phyloP scores from a whole-genome alignment of 1,140 invertebrate genomes.

The Homalodisca vitripennis region DNA sequence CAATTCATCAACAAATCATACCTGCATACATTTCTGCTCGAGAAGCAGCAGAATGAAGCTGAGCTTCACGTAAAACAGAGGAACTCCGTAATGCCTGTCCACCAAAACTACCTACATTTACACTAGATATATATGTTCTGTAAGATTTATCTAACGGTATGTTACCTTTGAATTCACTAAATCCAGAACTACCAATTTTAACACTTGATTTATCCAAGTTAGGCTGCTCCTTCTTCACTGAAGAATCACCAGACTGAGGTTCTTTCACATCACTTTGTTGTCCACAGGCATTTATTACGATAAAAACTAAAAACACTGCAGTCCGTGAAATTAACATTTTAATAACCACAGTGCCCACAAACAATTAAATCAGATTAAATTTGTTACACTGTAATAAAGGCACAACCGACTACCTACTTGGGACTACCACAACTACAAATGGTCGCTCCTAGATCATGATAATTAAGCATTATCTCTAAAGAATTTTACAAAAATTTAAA shows the following conservation, averaged over 20 bases:
- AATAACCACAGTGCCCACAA: not conserved
- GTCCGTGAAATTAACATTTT: not conserved
- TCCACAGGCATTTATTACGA: not conserved
- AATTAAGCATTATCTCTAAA: not conserved
- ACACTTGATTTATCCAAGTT: not conserved
- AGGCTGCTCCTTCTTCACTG: not conserved
- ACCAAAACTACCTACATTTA: slow-evolving; percentile 13
- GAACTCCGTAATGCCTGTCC: slow-evolving; percentile 13
- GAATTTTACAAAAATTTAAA: not conserved
- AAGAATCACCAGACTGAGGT: not conserved
- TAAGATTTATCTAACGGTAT: slow-evolving; percentile 24
- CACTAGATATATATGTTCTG: slow-evolving; percentile 21
- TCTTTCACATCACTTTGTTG: not conserved
- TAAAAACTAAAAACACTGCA: not conserved
- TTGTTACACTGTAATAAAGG: not conserved
- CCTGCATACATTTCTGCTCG: slow-evolving; percentile 12
- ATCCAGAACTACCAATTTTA: slow-evolving; percentile 22
- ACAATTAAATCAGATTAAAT: not conserved
- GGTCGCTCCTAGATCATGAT: not conserved
- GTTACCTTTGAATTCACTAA: slow-evolving; percentile 2
- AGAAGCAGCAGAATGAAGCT: slow-evolving; percentile 26
- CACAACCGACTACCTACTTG: not conserved
- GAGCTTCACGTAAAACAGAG: slow-evolving; percentile 29
- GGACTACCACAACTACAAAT: not conserved
- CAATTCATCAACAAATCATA: no score